phyloP scores from a whole-genome alignment of 2,888 invertebrate species.

The Ellobium chinense region DNA sequence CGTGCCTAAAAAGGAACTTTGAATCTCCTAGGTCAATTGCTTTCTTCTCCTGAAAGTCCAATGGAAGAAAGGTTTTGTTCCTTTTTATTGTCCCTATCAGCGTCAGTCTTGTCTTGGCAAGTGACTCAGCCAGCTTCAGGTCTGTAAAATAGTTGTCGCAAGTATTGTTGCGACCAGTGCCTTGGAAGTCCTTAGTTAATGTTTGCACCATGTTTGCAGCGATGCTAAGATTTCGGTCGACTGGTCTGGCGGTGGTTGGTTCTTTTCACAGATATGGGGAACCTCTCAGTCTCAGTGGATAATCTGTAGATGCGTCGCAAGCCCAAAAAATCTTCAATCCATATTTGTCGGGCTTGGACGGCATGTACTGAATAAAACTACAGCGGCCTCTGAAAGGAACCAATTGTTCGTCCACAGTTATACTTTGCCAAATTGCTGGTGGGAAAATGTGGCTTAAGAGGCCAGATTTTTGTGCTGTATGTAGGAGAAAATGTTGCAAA shows the following conservation, averaged over 20 bases:
- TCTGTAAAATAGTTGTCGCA: conserved; percentile 15
- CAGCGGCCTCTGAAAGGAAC: no score
- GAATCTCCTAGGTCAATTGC: no score
- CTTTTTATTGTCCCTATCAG: conserved; percentile 9
- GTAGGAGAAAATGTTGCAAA: no score
- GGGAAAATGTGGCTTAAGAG: no score
- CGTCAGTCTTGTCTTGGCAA: not conserved
- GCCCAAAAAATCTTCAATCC: conserved; percentile 23
- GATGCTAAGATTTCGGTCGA: not conserved
- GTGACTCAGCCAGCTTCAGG: not conserved
- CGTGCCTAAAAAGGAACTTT: no score
- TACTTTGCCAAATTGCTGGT: no score
- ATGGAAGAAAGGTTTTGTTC: conserved; percentile 10
- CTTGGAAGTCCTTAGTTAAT: conserved; percentile 15
- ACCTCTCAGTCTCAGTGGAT: conserved; percentile 21
- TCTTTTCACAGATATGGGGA: conserved; percentile 17
- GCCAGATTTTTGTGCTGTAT: no score
- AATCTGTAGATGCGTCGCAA: conserved; percentile 4
- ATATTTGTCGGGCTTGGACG: no score
- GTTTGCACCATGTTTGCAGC: not conserved
- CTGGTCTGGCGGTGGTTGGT: not conserved
- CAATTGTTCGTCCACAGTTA: no score
- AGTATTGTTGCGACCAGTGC: conserved; percentile 11
- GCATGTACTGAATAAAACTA: no score
- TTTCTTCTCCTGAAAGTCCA: not conserved